Percentiles rank a stretch among this genome's conserved stretches.
Conservation (phyloP, 2,113 vertebrate species). For the Strix aluco region DNA sequence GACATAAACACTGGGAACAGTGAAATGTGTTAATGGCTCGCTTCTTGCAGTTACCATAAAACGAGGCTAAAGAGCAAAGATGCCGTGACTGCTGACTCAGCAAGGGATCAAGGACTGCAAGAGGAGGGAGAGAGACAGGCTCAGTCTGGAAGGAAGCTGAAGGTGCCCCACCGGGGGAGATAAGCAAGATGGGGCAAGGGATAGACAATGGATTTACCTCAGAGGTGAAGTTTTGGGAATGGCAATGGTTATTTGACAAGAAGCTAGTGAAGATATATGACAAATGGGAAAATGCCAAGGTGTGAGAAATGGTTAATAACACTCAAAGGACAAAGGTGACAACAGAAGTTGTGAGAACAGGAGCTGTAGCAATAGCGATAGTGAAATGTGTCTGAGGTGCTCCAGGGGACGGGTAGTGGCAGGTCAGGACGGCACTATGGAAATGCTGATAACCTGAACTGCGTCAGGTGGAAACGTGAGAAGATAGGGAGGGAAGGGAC, state of each 20-base stretch:
- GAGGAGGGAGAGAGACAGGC: neutral
- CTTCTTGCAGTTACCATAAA: neutral
- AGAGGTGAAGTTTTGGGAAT: neutral
- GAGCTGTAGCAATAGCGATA: neutral
- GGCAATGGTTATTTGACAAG: neutral
- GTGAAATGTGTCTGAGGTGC: neutral
- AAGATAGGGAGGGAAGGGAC: neutral
- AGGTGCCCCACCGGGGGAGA: neutral
- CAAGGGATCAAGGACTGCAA: neutral
- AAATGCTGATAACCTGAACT: neutral
- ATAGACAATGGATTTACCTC: neutral
- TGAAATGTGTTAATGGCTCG: neutral
- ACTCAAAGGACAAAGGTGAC: neutral
- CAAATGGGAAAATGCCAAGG: neutral
- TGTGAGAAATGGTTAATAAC: neutral
- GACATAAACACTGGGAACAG: neutral
- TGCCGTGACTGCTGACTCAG: fast-evolving
- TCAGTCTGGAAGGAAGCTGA: neutral
- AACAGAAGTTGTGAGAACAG: neutral
- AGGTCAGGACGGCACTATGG: neutral
- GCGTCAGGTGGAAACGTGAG: neutral
- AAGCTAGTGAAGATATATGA: neutral
- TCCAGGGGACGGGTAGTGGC: neutral
- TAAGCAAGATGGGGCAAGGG: neutral
- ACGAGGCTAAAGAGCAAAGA: neutral